Evolutionary conservation across 1,140 invertebrate genomes (phyloP).

Genomic region (Cataglyphis hispanica): DNA sequence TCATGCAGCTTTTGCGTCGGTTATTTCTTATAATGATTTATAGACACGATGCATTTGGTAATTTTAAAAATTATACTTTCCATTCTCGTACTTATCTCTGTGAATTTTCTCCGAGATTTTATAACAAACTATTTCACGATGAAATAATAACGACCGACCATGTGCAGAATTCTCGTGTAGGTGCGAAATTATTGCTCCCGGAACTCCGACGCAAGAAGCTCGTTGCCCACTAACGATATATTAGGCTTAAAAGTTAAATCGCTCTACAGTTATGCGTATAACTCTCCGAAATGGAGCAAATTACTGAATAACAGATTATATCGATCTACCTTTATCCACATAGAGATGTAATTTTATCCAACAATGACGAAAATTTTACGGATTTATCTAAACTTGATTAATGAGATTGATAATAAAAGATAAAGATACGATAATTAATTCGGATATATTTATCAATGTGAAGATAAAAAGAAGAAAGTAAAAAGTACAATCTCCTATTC

Average conservation of each 20-base stretch:
- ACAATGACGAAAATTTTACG: background rate
- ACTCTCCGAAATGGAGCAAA: slow-evolving; percentile 4
- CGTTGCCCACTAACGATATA: slow-evolving; percentile 32
- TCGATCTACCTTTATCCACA: background rate
- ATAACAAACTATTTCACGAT: slow-evolving; percentile 24
- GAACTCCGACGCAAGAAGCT: slow-evolving; percentile 41
- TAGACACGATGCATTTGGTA: background rate
- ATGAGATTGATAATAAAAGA: background rate
- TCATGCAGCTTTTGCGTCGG: background rate
- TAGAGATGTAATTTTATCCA: background rate
- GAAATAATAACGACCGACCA: slow-evolving; percentile 13
- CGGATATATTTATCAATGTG: background rate
- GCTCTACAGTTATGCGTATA: background rate
- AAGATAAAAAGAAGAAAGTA: background rate
- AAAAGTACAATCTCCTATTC: background rate
- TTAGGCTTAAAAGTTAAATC: slow-evolving; percentile 52
- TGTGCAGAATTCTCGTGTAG: slow-evolving; percentile 27
- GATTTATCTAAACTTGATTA: background rate
- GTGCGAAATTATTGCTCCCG: slow-evolving; percentile 35
- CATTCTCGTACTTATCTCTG: slow-evolving; percentile 3
- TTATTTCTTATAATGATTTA: background rate
- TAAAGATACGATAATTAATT: slow-evolving; percentile 9
- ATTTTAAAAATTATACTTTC: background rate
- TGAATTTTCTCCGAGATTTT: background rate
- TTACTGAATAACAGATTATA: slow-evolving; percentile 20